Evolutionary conservation across 2,888 invertebrate genomes (phyloP).

Genomic region (Drosophila nigritarsus): DNA sequence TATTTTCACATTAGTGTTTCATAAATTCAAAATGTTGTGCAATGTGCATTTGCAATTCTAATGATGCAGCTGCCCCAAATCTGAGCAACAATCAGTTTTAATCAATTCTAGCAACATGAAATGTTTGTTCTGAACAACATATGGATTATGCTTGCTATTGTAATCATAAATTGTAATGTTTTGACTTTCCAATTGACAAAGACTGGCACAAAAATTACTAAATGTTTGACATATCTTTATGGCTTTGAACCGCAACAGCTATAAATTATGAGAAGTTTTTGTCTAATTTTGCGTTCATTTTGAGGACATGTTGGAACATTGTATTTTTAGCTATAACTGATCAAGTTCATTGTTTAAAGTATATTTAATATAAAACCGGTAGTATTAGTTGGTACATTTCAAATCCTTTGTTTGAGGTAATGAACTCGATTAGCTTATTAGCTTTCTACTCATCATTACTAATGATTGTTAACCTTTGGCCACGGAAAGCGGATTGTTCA

Average conservation of each 20-base stretch:
- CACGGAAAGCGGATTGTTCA: constrained; percentile 5
- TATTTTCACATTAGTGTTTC: constrained; percentile 39
- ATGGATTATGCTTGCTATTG: constrained; percentile 20
- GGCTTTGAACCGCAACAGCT: not conserved
- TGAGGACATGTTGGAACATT: not conserved
- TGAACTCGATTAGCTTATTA: not conserved
- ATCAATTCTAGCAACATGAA: constrained; percentile 7
- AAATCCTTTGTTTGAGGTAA: not conserved
- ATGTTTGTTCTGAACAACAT: constrained; percentile 24
- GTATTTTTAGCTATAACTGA: not conserved
- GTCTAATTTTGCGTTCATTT: not conserved
- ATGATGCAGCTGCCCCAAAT: constrained; percentile 50
- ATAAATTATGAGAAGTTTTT: not conserved
- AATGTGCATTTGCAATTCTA: constrained; percentile 69
- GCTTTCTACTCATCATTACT: not conserved
- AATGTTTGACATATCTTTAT: not conserved
- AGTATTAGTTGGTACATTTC: not conserved
- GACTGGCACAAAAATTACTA: not conserved
- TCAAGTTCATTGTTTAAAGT: not conserved
- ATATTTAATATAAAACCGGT: not conserved
- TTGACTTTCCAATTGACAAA: not conserved
- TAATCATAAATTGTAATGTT: constrained; percentile 30
- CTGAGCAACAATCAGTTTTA: constrained; percentile 23
- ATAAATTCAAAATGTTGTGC: constrained; percentile 28
- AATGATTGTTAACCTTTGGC: constrained; percentile 20